Evolutionary conservation across 2,113 vertebrate species (phyloP), one percentile per base, ranked within the genome.

Genomic region (Gymnogyps californianus): DNA sequence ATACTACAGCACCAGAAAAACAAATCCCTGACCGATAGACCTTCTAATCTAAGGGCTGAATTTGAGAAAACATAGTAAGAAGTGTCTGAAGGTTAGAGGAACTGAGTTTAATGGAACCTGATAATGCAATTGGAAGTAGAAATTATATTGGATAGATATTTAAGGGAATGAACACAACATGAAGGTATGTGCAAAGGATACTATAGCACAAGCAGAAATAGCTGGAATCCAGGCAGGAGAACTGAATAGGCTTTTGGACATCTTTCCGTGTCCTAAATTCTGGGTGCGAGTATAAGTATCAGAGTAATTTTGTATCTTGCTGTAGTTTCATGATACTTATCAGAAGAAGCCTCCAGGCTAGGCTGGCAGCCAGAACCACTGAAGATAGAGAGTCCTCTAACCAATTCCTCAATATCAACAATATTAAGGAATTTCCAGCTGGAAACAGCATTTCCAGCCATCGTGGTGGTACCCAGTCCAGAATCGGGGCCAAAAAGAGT

Each of bases 271-370:
- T 8, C 57, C 77, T 49, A 34, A 46, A 28, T 40, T 62, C 38
- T 72, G 54, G 4, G 20, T 42, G 26, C 0, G 3, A 55, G 32
- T 2, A 3, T 3, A 46, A 20, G 16, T 12, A 36, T 6, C 21
- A 13, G 44, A 32, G 32, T 44, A 17, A 40, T 47, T 86, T 67
- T 58, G 11, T 38, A 11, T 31, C 52, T 36, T 64, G 46, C 19
- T 76, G 28, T 25, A 12, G 13, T 11, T 87, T 46, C 71, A 51
- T 78, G 71, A 18, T 44, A 10, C 16, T 55, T 62, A 20, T 2
- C 44, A 77, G 32, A 44, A 75, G 74, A 5, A 32, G 42, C 32
- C 14, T 47, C 6, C 20, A 69, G 61, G 51, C 8, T 70, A 42
- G 54, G 83, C 34, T 93, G 82, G 55, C 29, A 64, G 75, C 57